These are phyloP conservation scores for Hirudinaria manillensis DNA, from an alignment of 2,888 invertebrate species.

Conservation along the genomic window DNA sequence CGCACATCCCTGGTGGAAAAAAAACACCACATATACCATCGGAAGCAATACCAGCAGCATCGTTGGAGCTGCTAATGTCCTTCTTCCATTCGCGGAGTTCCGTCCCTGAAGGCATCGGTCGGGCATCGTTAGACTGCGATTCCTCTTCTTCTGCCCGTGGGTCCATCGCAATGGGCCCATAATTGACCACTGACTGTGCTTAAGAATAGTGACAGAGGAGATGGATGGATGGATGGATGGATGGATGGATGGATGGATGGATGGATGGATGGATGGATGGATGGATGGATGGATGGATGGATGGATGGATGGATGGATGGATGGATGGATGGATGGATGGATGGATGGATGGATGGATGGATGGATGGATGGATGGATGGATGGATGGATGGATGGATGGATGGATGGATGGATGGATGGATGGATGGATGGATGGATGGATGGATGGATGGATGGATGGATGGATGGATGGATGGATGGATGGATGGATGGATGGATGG, in stretches of 20 bases:
- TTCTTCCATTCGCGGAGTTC: background rate
- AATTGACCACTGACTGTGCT: conserved; percentile 11
- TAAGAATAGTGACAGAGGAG: background rate
- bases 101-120: background rate
- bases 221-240: background rate
- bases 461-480: background rate
- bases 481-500: background rate
- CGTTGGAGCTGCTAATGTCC: too few relatives aligned
- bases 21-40: too few relatives aligned
- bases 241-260: background rate
- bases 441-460: too few relatives aligned
- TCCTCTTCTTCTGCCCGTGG: background rate
- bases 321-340: background rate
- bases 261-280: too few relatives aligned
- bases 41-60: too few relatives aligned
- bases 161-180: background rate
- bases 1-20: too few relatives aligned
- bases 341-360: too few relatives aligned
- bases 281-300: too few relatives aligned
- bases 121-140: background rate
- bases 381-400: too few relatives aligned
- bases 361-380: too few relatives aligned
- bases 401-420: background rate
- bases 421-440: too few relatives aligned
- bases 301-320: too few relatives aligned